phyloP scores from a whole-genome alignment of 2,888 invertebrate genomes.

The Agrotis exclamationis region DNA sequence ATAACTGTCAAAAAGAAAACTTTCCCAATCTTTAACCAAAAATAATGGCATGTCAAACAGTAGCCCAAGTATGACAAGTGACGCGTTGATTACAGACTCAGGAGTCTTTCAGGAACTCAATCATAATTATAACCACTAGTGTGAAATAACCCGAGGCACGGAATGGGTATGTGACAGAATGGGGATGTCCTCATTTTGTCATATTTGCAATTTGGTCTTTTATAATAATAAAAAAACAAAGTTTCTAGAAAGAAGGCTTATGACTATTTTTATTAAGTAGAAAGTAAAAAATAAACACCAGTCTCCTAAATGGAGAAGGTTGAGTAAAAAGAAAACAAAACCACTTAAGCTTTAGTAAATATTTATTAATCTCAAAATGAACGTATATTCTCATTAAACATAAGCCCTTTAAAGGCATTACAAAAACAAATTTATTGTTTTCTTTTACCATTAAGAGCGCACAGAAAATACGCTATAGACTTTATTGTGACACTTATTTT shows the following conservation, averaged over 20 bases:
- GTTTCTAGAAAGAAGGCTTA: too few relatives aligned
- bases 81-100: conserved; percentile 73
- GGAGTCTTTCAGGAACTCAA: conserved; percentile 60
- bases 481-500: conserved; percentile 45
- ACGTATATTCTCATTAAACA: conserved; percentile 2
- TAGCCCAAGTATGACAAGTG: conserved; percentile 70
- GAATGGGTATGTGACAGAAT: not conserved
- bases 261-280: too few relatives aligned
- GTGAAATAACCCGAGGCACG: not conserved
- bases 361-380: conserved; percentile 27
- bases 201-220: too few relatives aligned
- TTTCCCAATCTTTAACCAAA: not conserved
- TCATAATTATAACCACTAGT: not conserved
- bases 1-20: not conserved
- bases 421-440: conserved; percentile 30
- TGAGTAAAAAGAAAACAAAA: not conserved
- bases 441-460: conserved; percentile 17
- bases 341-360: not conserved
- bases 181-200: too few relatives aligned
- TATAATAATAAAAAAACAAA: too few relatives aligned
- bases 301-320: too few relatives aligned
- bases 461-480: conserved; percentile 36
- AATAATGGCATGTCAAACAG: conserved; percentile 52
- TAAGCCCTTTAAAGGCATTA: conserved; percentile 7
- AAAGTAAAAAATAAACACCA: not conserved